These are phyloP conservation scores for Rhynchophorus ferrugineus DNA, from an alignment of 1,140 invertebrate species.

Conservation along the genomic window DNA sequence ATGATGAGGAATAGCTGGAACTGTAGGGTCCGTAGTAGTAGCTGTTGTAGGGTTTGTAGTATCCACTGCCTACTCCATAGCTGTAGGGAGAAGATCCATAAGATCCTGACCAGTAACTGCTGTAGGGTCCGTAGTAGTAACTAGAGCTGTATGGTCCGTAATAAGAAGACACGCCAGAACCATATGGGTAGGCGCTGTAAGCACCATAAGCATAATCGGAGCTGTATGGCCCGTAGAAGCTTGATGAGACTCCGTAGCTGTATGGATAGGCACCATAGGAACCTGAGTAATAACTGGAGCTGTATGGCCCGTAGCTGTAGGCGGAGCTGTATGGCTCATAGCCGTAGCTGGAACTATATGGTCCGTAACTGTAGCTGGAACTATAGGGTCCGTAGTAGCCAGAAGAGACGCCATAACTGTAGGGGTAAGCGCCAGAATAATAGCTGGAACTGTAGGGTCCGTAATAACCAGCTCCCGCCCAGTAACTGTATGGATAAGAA, in stretches of 20 bases:
- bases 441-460: conserved; percentile 8
- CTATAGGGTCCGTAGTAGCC: background rate
- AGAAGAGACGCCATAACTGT: background rate
- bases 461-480: background rate
- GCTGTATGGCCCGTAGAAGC: conserved; percentile 2
- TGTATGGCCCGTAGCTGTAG: background rate
- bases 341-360: background rate
- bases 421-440: background rate
- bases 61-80: background rate
- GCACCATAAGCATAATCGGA: background rate
- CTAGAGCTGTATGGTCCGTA: background rate
- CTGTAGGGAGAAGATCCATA: background rate
- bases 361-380: conserved; percentile 4
- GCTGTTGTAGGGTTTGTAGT: background rate
- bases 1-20: background rate
- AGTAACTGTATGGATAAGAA: conserved; percentile 3
- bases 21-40: background rate
- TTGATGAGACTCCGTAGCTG: background rate
- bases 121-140: conserved; percentile 8
- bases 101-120: too few relatives aligned
- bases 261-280: background rate
- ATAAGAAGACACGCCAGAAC: background rate
- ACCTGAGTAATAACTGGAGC: background rate
- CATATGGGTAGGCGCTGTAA: background rate
- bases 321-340: background rate